Percentiles rank a stretch among this genome's conserved stretches.
These are phyloP conservation scores for Mamestra configurata DNA, from an alignment of 1,140 invertebrate species.

Conservation along the genomic window DNA sequence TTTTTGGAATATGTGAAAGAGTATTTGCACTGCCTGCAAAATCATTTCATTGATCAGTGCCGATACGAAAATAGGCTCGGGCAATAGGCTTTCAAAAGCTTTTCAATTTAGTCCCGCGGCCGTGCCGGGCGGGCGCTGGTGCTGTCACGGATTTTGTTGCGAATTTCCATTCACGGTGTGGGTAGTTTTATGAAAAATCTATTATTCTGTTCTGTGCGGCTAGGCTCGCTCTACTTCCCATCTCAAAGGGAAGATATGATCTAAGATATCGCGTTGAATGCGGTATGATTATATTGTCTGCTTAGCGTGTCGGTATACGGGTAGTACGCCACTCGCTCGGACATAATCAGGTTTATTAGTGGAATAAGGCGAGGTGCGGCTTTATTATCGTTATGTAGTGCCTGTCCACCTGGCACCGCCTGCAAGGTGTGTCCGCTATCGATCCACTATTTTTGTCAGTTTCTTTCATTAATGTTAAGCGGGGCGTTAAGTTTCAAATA, in stretches of 20 bases:
- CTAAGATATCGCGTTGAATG: conserved; percentile 11
- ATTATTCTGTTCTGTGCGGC: conserved; percentile 12
- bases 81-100: conserved; percentile 65
- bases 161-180: conserved; percentile 38
- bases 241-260: conserved; percentile 13
- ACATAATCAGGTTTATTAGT: conserved; percentile 65
- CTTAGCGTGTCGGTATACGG: conserved; percentile 41
- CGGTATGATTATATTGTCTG: conserved; percentile 36
- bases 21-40: conserved; percentile 65
- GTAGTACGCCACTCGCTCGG: conserved; percentile 49
- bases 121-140: conserved; percentile 30
- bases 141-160: conserved; percentile 41
- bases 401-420: conserved; percentile 58
- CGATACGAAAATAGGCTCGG: conserved; percentile 63
- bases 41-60: conserved; percentile 67
- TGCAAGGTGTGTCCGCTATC: conserved; percentile 62
- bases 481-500: conserved; percentile 26
- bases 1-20: conserved; percentile 46
- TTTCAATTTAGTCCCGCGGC: conserved; percentile 65
- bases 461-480: conserved; percentile 55
- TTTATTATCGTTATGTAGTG: conserved; percentile 63
- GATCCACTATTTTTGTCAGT: conserved; percentile 62
- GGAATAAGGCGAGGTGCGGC: conserved; percentile 61
- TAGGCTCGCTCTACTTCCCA: not conserved
- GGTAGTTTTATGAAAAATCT: conserved; percentile 39